Base-by-base conservation (phyloP, 2,888 invertebrate species). In the Podabrus alpinus region DNA sequence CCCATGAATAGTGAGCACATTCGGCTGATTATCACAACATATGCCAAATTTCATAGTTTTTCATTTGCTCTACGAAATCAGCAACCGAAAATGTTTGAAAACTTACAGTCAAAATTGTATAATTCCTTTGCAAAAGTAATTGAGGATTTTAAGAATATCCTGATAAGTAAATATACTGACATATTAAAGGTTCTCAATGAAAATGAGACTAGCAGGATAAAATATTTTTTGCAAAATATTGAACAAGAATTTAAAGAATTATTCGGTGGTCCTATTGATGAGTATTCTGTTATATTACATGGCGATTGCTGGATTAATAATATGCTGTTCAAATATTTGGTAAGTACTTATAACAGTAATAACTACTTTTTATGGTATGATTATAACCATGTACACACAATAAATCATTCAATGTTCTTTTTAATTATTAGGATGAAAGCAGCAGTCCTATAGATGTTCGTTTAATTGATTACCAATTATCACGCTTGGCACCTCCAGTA, bases 391-490 rank as follows among this genome's bases (percentile, higher is more conserved):
- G n/a, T n/a, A n/a, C n/a, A n/a, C n/a, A n/a, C n/a, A n/a, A n/a
- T n/a, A n/a, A n/a, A n/a, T n/a, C n/a, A n/a, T n/a, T n/a, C n/a
- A n/a, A n/a, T n/a, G n/a, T n/a, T n/a, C n/a, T 17, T 11, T 16
- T 16, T 17, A 17, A n/a, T 4, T 62, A n/a, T 62, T 62, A 62
- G 62, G 19, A 62, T 16, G 7, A 9, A 3, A 19, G 3, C 17
- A 9, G 13, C 13, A 17, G 9, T 4, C 62, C 62, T 9, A 13
- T 5, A 2, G n/a, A 19, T 4, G 62, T 62, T 11, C 2, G 15
- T 1, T 62, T 84, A 1, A 45, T 84, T 10, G 84, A 84, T 64
- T 83, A 80, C 71, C 84, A 84, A 76, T 15, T 81, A 7, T 17
- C 73, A 9, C 74, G 77, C 61, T 67, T 74, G 7, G 81, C 78